These are phyloP conservation scores for Archips crataeganus DNA, from an alignment of 2,888 invertebrate species.

Conservation along the genomic window DNA sequence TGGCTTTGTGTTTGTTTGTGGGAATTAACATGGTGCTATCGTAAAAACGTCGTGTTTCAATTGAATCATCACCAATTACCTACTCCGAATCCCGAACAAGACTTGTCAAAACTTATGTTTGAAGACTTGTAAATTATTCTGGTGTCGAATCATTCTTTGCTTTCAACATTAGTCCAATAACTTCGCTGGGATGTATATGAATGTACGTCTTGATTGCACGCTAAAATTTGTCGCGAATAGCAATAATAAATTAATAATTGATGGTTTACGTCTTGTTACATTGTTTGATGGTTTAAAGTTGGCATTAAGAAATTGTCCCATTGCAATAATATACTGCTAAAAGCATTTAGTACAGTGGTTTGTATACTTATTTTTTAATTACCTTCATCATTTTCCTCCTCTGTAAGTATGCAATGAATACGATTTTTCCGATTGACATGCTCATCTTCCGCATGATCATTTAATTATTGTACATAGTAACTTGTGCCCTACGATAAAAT, in stretches of 20 bases:
- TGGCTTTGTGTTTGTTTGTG: constrained; percentile 40
- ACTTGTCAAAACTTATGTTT: not conserved
- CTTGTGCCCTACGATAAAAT: not conserved
- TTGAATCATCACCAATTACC: not conserved
- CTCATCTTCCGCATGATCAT: not conserved
- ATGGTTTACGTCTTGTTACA: not conserved
- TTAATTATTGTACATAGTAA: not conserved
- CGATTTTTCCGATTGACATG: not conserved
- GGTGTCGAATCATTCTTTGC: not conserved
- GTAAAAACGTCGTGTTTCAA: not conserved
- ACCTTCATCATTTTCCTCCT: not conserved
- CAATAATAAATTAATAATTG: not conserved
- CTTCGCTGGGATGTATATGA: not conserved
- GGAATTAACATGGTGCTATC: constrained; percentile 7
- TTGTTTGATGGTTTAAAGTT: not conserved
- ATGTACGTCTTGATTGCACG: not conserved
- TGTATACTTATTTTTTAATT: not conserved
- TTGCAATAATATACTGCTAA: not conserved
- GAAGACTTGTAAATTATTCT: not conserved
- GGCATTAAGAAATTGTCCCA: not conserved
- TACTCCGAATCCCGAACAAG: not conserved
- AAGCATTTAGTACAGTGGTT: too few relatives aligned
- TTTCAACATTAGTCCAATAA: not conserved
- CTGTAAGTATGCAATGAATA: not conserved
- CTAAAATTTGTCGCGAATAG: not conserved